Evolutionary conservation across 2,888 invertebrate genomes (phyloP), one percentile per base, ranked within the genome.

Genomic region (Limenitis camilla): DNA sequence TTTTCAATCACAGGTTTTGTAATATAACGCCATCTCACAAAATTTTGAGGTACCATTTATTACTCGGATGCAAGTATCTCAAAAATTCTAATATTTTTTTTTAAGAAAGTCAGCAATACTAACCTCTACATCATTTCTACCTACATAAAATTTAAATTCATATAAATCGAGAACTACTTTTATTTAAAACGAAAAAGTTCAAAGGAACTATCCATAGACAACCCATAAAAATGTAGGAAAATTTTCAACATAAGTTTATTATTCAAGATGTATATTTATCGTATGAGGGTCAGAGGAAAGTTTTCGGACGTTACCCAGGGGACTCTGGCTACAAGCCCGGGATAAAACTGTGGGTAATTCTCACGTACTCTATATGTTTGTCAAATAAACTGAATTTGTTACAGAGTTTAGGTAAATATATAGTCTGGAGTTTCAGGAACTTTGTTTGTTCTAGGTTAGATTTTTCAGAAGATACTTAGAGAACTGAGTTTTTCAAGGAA

Each of bases 311-410:
- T 64, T 71, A 56, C 85, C 78, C 77, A 63, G 61, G 83, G 77
- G 81, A 64, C 66, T 67, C 65, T 68, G 71, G 75, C 74, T 74
- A 72, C 73, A 71, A 71, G 69, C 69, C 74, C 72, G 65, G 81
- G 83, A 82, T 87, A 88, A 87, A 87, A 85, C 81, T 86, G 76
- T 74, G 72, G 72, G 85, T 83, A 84, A 88, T 88, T 87, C 80
- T 73, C 88, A 87, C 86, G 76, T 84, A 78, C 76, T 78, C 73
- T 68, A 69, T 70, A 67, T 73, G 76, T 82, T 85, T 83, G 77
- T 79, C 79, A 76, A 71, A 67, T 66, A 56, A 44, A 40, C 46
- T 48, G 47, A 52, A 43, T 54, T 56, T 49, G 40, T 54, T 52
- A 38, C 44, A 33, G 43, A 55, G 10, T 52, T 36, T 33, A 28